Evolutionary conservation across 2,888 invertebrate genomes (phyloP), one percentile per base, ranked within the genome.

Genomic region (Andrena camellia): DNA sequence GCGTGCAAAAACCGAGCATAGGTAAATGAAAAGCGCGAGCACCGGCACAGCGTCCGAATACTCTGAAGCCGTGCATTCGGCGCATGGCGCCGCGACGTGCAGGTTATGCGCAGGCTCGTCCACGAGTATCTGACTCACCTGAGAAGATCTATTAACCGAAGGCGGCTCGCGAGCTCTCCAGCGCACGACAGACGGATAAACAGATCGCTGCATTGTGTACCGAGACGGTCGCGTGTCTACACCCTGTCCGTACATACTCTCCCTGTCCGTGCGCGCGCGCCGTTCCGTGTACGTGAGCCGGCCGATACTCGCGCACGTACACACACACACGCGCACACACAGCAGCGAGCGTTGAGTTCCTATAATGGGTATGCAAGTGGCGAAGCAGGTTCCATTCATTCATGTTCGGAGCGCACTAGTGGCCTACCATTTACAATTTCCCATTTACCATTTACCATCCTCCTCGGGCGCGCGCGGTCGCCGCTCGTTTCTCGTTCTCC

Each of bases 331-430:
- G n/a, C 70, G 69, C 64, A 59, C 64, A 71, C 76, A 67, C 50
- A 66, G 67, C 52, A 8, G 70, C 66, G 64, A 75, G 57, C 35
- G 86, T 76, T 73, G 84, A 84, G 90, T 88, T 91, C 89, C 91
- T 91, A 90, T 92, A 92, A 93, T 92, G 91, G 92, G 88, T 92
- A 93, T 93, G 92, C 92, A 93, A 93, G 92, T 90, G 90, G 91
- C 90, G 89, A 90, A 92, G 93, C 93, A 93, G 93, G 93, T 93
- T 93, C 92, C 93, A 92, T 93, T 93, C 93, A 93, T 93, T 93
- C 93, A 93, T 93, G 92, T 90, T 88, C 90, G 87, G 89, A 86
- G 86, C 86, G 86, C 90, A 89, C 90, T 89, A 91, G 89, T 91
- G 89, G 91, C 89, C 91, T 92, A 90, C 91, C 91, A 91, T 91